A percentile compares a stretch with the other conserved stretches of the same genome.
These are phyloP conservation scores for Danio albolineatus DNA, from an alignment of 2,797 vertebrate genomes.

Conservation along the genomic window DNA sequence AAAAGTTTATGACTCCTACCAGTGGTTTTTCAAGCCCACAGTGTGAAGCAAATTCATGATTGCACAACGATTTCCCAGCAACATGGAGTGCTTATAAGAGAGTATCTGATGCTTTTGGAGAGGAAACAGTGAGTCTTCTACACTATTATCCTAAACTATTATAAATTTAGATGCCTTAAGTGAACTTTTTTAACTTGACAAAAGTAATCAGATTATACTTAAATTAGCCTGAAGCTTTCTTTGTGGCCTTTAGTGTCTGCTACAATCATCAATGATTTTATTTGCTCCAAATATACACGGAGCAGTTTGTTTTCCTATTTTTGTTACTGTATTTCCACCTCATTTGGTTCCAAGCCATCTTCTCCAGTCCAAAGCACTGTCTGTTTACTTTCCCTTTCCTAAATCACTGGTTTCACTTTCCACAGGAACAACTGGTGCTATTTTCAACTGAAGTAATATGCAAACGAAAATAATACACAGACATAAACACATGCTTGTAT, in stretches of 20 bases:
- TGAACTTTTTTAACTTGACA: neutral
- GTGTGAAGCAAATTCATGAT: no score
- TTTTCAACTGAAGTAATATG: neutral
- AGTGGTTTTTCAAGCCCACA: no score
- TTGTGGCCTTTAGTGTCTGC: neutral
- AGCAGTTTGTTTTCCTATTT: neutral
- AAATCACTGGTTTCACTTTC: constrained; percentile 31
- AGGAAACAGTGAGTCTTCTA: no score
- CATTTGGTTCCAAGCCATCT: constrained; percentile 19
- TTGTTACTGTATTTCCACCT: neutral
- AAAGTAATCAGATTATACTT: neutral
- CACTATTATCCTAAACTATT: neutral
- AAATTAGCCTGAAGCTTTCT: neutral
- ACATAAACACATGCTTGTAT: neutral
- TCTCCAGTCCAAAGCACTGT: neutral
- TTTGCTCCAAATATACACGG: neutral
- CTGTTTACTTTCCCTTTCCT: constrained; percentile 23
- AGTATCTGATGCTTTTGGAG: no score
- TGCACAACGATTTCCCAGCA: no score
- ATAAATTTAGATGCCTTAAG: neutral
- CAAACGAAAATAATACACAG: neutral
- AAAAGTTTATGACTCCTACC: no score
- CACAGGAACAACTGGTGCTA: constrained; percentile 23
- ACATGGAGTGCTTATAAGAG: no score
- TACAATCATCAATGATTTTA: neutral